Evolutionary conservation across 2,888 invertebrate genomes (phyloP), one percentile per base, ranked within the genome.

Genomic region (Leptopilina myrica): DNA sequence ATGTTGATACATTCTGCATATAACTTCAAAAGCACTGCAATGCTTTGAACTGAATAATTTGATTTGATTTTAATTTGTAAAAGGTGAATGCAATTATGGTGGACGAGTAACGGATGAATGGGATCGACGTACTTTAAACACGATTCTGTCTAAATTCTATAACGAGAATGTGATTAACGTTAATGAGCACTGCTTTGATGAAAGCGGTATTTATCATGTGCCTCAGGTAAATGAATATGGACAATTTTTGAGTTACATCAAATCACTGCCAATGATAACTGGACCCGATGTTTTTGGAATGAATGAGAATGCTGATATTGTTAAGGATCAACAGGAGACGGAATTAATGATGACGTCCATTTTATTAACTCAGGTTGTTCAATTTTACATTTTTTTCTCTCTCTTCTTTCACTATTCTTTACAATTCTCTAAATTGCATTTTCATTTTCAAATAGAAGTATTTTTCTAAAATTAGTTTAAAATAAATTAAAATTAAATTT

Each of bases 101-200:
- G 98, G 98, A 0, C 95, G 98, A 65, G 98, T 99, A 14, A 98
- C 98, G 0, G 98, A 98, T 92, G 98, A 98, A 91, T 98, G 98
- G 97, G 98, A 99, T 93, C 93, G 98, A n/a, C 94, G 98, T 77
- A 96, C 96, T 64, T 93, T 98, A 79, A 95, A 94, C 88, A 98
- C 98, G 2, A 95, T 98, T 83, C 93, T 98, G 76, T 92, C 92
- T 82, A 95, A 95, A 88, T 98, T 96, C 92, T 98, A 97, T 92
- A 95, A 95, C 87, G 93, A 94, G 0, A 92, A 93, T 20, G 93
- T 97, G 8, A 93, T 97, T 5, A 93, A 94, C 76, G 92, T 94
- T 64, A 93, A 93, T 64, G 81, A 79, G 78, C 81, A 80, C 82
- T 78, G 82, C 64, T 90, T 90, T 80, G 91, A 91, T 81, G 84